Evolutionary conservation across 2,113 vertebrate genomes (phyloP), one percentile per base, ranked within the genome.

Genomic region (Butorides virescens): DNA sequence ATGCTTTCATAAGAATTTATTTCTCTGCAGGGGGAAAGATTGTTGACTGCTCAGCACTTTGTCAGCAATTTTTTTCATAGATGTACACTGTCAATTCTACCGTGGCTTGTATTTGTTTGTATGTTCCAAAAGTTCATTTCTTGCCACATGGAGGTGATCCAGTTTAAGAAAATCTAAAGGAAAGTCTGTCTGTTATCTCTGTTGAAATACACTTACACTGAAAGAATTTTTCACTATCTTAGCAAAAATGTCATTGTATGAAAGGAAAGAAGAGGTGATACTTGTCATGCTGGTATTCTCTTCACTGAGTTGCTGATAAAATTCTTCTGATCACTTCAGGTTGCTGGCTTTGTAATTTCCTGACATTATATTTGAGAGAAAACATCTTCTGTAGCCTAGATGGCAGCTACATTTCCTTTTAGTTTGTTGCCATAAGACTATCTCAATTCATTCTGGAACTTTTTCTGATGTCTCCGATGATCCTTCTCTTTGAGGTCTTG

Each of bases 181-280:
- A 86, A 94, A 88, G 21, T 47, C 32, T 75, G 26, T 55, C 50
- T 78, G 44, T 80, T 95, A 53, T 89, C 70, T 86, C 36, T 36
- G 12, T 37, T 88, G 83, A 90, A 96, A 95, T 81, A 78, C 29
- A 49, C 23, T 90, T 91, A 12, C 44, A 72, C 13, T 49, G 80
- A 90, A 15, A 70, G 52, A 78, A 44, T 89, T 90, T 87, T 92
- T 88, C 66, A 80, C 58, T 47, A 32, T 50, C 32, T 49, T 73
- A 68, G 74, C 59, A 93, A 85, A 92, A 95, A 68, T 66, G 65
- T 73, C 66, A 94, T 81, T 88, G 66, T 58, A 91, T 68, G 29
- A 95, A 95, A 95, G 56, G 89, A 91, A 95, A 89, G 75, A 92
- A 73, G 59, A 74, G 56, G 84, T 90, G n/a, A 86, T 96, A 91